A percentile compares a stretch with the other conserved stretches of the same genome.
These are phyloP conservation scores for Vanessa cardui DNA, from an alignment of 2,888 invertebrate genomes.

Conservation along the genomic window DNA sequence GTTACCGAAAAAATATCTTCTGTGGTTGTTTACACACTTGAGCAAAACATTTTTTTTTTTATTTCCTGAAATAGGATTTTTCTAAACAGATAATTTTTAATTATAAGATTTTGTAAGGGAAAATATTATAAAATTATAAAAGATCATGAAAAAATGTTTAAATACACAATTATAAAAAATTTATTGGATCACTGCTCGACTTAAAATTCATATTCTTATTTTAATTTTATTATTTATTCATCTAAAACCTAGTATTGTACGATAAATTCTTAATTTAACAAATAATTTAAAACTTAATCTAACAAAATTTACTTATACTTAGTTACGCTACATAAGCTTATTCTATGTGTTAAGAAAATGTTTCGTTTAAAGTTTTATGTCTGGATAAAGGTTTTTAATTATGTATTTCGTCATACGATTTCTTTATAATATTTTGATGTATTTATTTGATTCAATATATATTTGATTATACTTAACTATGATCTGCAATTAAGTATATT, in stretches of 20 bases:
- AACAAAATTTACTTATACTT: conserved; percentile 1
- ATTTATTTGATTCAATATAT: too few species aligned
- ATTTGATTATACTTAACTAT: too few species aligned
- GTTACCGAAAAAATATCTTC: too few species aligned
- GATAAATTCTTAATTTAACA: conserved; percentile 13
- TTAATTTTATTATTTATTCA: neutral
- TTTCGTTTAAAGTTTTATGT: neutral
- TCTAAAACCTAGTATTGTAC: conserved; percentile 2
- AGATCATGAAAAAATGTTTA: neutral
- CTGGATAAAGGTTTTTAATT: neutral
- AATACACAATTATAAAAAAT: conserved; percentile 11
- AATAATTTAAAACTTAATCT: conserved; percentile 22
- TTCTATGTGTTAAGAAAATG: neutral
- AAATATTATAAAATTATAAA: too few species aligned
- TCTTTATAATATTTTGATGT: neutral
- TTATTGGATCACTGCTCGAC: conserved; percentile 25
- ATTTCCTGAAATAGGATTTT: too few species aligned
- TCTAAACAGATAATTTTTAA: too few species aligned
- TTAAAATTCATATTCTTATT: conserved; percentile 8
- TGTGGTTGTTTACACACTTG: too few species aligned
- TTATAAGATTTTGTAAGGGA: too few species aligned
- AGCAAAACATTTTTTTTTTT: too few species aligned
- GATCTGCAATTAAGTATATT: neutral
- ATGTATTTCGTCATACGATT: neutral
- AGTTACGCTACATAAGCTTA: neutral